Evolutionary conservation across 1,140 invertebrate genomes (phyloP), one percentile per base, ranked within the genome.

Genomic region (Octopus sinensis): DNA sequence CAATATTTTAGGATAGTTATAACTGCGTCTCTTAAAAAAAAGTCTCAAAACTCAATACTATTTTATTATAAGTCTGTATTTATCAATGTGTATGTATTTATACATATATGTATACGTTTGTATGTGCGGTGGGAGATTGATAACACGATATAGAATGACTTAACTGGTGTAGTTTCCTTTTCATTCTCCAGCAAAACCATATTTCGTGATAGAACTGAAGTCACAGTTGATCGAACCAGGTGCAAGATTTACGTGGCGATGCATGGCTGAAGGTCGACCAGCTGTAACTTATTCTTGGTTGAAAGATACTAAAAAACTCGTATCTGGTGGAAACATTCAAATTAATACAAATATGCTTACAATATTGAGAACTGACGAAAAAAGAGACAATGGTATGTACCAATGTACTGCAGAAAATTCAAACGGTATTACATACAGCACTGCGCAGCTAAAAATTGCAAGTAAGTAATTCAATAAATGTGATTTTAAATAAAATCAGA

Each of bases 201-300:
- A 96, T 87, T 98, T 98, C 87, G 97, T 96, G 0, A 97, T 97
- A 84, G 95, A 95, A 0, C 89, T 99, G 0, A 92, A 92, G 43
- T 94, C 98, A 89, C 96, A 96, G 90, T 95, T 98, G 86, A 93
- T 97, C 87, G 97, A 98, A 88, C 94, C 94, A 84, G 90, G 87
- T 51, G 93, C 93, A 81, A 94, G 96, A 86, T 90, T 99, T 4
- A 95, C 94, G 0, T 98, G 97, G 95, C 96, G 95, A 56, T 99
- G 97, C 92, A 96, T 98, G 92, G 96, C 97, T 1, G 97, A 97
- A 92, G 96, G 96, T n/a, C 96, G 97, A 86, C 97, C 97, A 43
- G 93, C 95, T 56, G 96, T 97, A 0, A 96, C 93, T 84, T 98
- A 98, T 87, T 94, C 93, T 79, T 99, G 97, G 97, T 95, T 95